phyloP scores from a whole-genome alignment of 2,113 vertebrate species.

The Octodon degus region DNA sequence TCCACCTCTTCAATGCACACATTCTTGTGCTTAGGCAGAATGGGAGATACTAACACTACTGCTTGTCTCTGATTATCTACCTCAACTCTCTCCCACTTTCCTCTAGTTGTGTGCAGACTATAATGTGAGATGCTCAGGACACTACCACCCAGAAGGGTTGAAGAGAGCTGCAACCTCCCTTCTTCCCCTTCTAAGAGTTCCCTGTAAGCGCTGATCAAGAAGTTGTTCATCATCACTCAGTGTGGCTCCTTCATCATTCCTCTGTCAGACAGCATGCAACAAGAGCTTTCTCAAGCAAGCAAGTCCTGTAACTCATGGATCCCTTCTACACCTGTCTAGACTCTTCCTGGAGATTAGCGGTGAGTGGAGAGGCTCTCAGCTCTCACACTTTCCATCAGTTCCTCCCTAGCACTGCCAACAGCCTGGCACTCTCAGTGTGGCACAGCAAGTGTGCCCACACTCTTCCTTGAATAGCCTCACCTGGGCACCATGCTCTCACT shows the following conservation, averaged over 20 bases:
- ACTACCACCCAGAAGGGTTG: conserved; percentile 91
- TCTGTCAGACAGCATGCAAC: conserved; percentile 89
- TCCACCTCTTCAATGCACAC: conserved; percentile 93
- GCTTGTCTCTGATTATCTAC: conserved; percentile 93
- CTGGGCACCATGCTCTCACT: conserved; percentile 90
- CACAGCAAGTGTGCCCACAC: conserved; percentile 89
- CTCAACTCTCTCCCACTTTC: conserved; percentile 92
- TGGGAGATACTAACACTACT: conserved; percentile 93
- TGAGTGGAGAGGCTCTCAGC: neutral
- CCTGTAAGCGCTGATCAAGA: conserved; percentile 92
- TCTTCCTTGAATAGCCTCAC: conserved; percentile 91
- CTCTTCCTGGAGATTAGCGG: conserved; percentile 75
- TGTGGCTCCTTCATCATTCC: conserved; percentile 89
- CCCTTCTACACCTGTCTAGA: conserved; percentile 90
- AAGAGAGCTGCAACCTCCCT: conserved; percentile 92
- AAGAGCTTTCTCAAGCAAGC: conserved; percentile 88
- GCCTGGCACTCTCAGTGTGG: conserved; percentile 68
- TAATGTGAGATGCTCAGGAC: conserved; percentile 92
- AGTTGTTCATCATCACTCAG: conserved; percentile 92
- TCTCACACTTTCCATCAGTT: neutral
- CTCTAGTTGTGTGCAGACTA: conserved; percentile 87
- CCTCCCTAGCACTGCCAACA: neutral
- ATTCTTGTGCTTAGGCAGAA: conserved; percentile 91
- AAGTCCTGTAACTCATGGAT: conserved; percentile 90
- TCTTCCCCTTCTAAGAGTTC: conserved; percentile 95